phyloP scores from a whole-genome alignment of 1,140 invertebrate genomes.

The Monomorium pharaonis region DNA sequence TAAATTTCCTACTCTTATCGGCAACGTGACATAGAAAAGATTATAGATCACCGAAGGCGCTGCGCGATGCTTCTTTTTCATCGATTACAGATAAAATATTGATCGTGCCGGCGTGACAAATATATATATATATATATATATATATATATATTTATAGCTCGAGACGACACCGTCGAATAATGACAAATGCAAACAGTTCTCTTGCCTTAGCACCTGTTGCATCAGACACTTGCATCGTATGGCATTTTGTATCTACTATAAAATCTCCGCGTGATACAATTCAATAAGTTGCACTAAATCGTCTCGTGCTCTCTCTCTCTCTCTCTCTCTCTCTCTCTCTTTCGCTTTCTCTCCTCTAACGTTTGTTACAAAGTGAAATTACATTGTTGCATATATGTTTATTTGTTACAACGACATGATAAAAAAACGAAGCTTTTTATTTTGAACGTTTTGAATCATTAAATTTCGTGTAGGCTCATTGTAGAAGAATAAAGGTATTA shows the following conservation, averaged over 20 bases:
- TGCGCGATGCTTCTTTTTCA: neutral
- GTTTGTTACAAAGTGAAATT: neutral
- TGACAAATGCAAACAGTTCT: neutral
- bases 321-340: no score
- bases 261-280: neutral
- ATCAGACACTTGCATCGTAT: neutral
- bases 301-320: no score
- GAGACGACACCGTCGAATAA: neutral
- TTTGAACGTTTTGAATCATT: no score
- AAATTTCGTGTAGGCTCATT: no score
- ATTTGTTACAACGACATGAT: no score
- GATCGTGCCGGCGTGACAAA: neutral
- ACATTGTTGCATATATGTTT: neutral
- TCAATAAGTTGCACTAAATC: neutral
- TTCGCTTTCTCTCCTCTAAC: no score
- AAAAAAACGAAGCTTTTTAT: no score
- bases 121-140: no score
- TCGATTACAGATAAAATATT: slow-evolving; percentile 24
- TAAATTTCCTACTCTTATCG: neutral
- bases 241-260: neutral
- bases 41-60: neutral
- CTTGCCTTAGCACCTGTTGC: neutral
- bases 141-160: neutral
- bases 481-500: no score
- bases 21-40: neutral